Evolutionary conservation across 2,888 invertebrate species (phyloP), one percentile per base, ranked within the genome.

Genomic region (Labia minor): DNA sequence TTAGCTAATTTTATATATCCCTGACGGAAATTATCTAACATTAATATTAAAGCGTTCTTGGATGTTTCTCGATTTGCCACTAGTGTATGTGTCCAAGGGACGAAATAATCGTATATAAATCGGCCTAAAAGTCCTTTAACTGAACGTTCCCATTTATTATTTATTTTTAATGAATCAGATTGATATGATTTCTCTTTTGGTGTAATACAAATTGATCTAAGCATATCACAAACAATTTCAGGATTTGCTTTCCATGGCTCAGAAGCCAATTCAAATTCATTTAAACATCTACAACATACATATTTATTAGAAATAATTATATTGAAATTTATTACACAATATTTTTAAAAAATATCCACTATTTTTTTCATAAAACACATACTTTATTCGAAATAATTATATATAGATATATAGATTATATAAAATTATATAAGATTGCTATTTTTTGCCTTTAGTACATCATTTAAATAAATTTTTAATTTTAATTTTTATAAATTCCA

Each of bases 171-270:
- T 6, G 26, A 26, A 6, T 3, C 4, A 3, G 3, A 3, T 8
- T 6, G 4, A 26, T 3, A 26, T 49, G 49, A 14, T 3, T 11
- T 49, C 14, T 49, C 49, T 49, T 49, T 49, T 61, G 49, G 14
- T 49, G 3, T 14, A 10, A 16, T 10, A n/a, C n/a, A 11, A 49
- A 75, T 72, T 49, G 80, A 78, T 77, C 88, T 87, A 1, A 90
- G 77, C 62, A 85, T 83, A 69, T 78, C 78, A 72, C 89, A 82
- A 64, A 90, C 78, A 14, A 81, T 77, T 64, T 81, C 79, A 0
- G 86, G 85, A 16, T 85, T 81, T 70, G 85, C 78, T 21, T 77
- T 80, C 90, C 90, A 90, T 0, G 88, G 83, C 69, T 83, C 81
- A 0, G 85, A 81, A 2, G 78, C 75, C 4, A 89, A 73, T 73